Conservation (phyloP, 2,888 invertebrate species). For the Caenorhabditis uteleia region DNA sequence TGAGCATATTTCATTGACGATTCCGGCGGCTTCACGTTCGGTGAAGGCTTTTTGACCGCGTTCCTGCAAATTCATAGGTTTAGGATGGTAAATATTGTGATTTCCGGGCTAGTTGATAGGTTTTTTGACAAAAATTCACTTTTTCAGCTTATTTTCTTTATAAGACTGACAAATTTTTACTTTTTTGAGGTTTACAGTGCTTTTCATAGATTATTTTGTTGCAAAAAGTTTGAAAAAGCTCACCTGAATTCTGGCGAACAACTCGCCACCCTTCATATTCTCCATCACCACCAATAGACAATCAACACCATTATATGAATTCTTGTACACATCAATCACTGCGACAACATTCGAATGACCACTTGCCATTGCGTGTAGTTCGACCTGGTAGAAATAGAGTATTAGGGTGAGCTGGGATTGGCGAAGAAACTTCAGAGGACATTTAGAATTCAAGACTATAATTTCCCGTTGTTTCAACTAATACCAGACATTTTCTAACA, state of each 20-base stretch:
- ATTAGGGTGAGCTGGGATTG: constrained; percentile 1
- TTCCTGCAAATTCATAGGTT: constrained; percentile 73
- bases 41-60: constrained; percentile 92
- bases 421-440: too few species aligned
- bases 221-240: not conserved
- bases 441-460: too few species aligned
- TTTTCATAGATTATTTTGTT: not conserved
- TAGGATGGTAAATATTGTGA: not conserved
- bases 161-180: not conserved
- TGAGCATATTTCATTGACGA: constrained; percentile 93
- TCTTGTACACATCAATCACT: constrained; percentile 92
- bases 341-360: constrained; percentile 91
- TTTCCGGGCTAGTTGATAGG: not conserved
- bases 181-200: not conserved
- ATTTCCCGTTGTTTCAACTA: too few species aligned
- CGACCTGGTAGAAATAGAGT: too few species aligned
- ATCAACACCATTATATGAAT: constrained; percentile 87
- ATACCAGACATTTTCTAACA: too few species aligned
- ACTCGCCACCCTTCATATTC: constrained; percentile 97
- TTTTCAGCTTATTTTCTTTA: too few species aligned
- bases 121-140: not conserved
- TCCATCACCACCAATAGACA: constrained; percentile 99
- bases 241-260: constrained; percentile 90
- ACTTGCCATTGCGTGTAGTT: constrained; percentile 90
- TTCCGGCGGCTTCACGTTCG: constrained; percentile 87